Evolutionary conservation across 2,113 vertebrate species (phyloP).

Genomic region (Butorides virescens): DNA sequence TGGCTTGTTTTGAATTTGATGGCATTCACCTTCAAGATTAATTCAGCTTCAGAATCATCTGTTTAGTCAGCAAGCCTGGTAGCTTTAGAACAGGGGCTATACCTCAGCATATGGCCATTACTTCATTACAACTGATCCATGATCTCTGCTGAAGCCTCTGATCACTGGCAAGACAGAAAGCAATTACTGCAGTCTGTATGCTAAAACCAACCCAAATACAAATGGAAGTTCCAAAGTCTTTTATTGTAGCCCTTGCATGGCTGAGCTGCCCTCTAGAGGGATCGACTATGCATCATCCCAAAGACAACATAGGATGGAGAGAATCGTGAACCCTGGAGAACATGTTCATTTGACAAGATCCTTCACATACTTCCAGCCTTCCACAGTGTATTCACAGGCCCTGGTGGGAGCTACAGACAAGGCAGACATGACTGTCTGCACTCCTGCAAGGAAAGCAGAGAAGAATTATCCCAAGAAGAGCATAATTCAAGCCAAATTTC

Average conservation of each 20-base stretch:
- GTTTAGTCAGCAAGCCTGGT: neutral
- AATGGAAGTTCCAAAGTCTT: conserved; percentile 38
- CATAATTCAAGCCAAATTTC: neutral
- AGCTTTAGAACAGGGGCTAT: neutral
- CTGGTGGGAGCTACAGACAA: conserved; percentile 86
- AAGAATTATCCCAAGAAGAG: neutral
- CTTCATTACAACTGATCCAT: neutral
- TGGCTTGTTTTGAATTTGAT: neutral
- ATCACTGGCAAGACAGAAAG: neutral
- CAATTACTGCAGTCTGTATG: neutral
- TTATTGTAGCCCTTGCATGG: conserved; percentile 62
- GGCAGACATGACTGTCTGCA: conserved; percentile 78
- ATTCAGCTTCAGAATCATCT: neutral
- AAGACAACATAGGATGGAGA: neutral
- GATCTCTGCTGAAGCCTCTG: neutral
- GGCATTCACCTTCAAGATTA: neutral
- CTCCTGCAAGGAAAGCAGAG: conserved; percentile 74
- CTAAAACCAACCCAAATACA: conserved; percentile 30
- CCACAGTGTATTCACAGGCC: conserved; percentile 76
- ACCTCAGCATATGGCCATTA: neutral
- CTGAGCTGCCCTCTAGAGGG: neutral
- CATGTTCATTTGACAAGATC: conserved; percentile 76
- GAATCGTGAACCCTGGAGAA: neutral
- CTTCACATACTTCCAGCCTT: conserved; percentile 85
- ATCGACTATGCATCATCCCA: neutral